Evolutionary conservation across 2,113 vertebrate species (phyloP).

Genomic region (Mionectes macconnelli): DNA sequence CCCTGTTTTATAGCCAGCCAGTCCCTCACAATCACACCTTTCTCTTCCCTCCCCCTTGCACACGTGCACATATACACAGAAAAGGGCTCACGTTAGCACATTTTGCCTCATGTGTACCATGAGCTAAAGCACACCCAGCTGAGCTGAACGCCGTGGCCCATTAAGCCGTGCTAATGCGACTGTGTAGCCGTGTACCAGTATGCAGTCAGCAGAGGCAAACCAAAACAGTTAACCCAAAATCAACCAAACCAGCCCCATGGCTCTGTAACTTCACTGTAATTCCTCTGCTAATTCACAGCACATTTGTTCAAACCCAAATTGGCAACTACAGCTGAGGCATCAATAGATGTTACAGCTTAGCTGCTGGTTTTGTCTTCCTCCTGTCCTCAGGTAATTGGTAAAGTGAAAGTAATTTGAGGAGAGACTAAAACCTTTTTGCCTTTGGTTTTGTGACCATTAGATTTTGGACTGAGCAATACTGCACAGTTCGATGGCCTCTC

Average conservation of each 20-base stretch:
- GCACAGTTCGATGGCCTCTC: constrained; percentile 77
- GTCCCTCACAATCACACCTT: constrained; percentile 16
- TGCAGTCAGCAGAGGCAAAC: background rate
- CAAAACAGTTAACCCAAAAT: background rate
- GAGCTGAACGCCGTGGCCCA: background rate
- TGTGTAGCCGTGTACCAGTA: background rate
- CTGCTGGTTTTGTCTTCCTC: background rate
- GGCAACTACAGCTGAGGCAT: background rate
- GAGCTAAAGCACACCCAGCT: background rate
- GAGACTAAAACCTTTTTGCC: background rate
- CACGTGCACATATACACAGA: background rate
- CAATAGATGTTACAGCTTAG: background rate
- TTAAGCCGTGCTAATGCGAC: background rate
- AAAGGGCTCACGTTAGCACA: background rate
- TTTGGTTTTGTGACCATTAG: constrained; percentile 66
- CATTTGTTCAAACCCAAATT: background rate
- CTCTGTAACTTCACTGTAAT: background rate
- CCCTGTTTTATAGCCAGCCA: constrained; percentile 39
- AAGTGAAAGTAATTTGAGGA: background rate
- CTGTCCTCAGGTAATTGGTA: background rate
- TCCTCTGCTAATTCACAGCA: background rate
- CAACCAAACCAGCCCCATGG: background rate
- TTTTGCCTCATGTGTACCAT: background rate
- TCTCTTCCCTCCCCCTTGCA: background rate
- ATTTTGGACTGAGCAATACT: constrained; percentile 87